Evolutionary conservation across 2,113 vertebrate genomes (phyloP).

Genomic region (Triplophysa tibetana): DNA sequence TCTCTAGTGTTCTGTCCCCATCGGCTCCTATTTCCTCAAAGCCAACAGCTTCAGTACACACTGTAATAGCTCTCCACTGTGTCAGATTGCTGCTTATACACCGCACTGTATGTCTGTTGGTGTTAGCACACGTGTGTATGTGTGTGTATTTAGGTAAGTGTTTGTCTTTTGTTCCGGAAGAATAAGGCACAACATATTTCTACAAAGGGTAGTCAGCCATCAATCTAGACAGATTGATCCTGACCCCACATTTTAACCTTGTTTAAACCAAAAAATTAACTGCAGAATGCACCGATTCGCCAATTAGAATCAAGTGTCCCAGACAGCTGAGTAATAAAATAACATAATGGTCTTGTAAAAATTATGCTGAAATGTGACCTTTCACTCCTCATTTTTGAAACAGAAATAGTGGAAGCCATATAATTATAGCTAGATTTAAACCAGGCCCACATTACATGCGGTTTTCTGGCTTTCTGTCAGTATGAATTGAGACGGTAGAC

Average conservation of each 20-base stretch:
- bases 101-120: slow-evolving; percentile 40
- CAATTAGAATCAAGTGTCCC: too few relatives aligned
- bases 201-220: too few relatives aligned
- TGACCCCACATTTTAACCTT: too few relatives aligned
- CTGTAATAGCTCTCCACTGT: slow-evolving; percentile 53
- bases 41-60: slow-evolving; percentile 51
- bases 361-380: background rate
- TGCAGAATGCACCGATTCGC: too few relatives aligned
- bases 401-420: background rate
- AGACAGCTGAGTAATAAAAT: too few relatives aligned
- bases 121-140: background rate
- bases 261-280: too few relatives aligned
- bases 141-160: slow-evolving; percentile 43
- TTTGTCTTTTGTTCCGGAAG: slow-evolving; percentile 54
- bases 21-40: slow-evolving; percentile 53
- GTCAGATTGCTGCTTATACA: slow-evolving; percentile 47
- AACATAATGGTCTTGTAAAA: background rate
- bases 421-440: slow-evolving; percentile 11
- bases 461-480: background rate
- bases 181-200: background rate
- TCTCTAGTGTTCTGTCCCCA: slow-evolving; percentile 30
- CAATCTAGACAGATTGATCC: too few relatives aligned
- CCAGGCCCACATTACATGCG: background rate
- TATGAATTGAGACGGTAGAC: background rate
- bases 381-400: slow-evolving; percentile 13